Evolutionary conservation across 2,113 vertebrate species (phyloP).

Genomic region (rabbit (Oryctolagus cuniculus)): DNA sequence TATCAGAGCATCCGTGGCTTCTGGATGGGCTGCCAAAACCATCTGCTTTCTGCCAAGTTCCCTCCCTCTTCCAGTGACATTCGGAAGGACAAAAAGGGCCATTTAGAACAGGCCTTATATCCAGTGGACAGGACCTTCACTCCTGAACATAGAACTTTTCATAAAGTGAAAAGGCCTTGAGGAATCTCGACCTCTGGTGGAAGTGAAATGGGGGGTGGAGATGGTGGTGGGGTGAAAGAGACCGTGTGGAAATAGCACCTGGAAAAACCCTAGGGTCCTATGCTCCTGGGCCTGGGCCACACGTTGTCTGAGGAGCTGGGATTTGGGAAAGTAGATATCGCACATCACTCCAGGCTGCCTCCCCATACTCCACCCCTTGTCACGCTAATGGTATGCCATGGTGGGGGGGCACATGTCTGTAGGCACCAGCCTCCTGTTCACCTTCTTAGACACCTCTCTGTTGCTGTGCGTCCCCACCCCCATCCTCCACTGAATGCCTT

Average conservation of each 20-base stretch:
- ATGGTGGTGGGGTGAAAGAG: too few species aligned
- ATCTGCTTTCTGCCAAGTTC: not conserved
- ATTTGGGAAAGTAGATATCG: not conserved
- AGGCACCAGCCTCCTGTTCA: not conserved
- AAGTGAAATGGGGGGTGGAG: not conserved
- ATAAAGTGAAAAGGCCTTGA: not conserved
- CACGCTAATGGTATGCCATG: not conserved
- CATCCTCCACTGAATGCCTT: too few species aligned
- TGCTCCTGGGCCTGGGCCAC: fast-evolving
- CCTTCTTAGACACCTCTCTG: not conserved
- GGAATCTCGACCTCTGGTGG: conserved; percentile 31
- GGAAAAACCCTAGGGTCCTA: not conserved
- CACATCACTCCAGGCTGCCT: not conserved
- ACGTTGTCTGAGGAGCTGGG: not conserved
- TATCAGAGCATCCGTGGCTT: not conserved
- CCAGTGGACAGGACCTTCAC: not conserved
- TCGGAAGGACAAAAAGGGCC: conserved; percentile 43
- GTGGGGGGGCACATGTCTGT: too few species aligned
- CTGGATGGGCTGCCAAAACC: not conserved
- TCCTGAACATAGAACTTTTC: not conserved
- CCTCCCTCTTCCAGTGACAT: not conserved
- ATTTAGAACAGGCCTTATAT: not conserved
- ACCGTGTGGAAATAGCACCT: not conserved
- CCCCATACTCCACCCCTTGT: not conserved
- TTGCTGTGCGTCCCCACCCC: not conserved